Base-by-base conservation (phyloP, 2,113 vertebrate species). In the Channa argus region DNA sequence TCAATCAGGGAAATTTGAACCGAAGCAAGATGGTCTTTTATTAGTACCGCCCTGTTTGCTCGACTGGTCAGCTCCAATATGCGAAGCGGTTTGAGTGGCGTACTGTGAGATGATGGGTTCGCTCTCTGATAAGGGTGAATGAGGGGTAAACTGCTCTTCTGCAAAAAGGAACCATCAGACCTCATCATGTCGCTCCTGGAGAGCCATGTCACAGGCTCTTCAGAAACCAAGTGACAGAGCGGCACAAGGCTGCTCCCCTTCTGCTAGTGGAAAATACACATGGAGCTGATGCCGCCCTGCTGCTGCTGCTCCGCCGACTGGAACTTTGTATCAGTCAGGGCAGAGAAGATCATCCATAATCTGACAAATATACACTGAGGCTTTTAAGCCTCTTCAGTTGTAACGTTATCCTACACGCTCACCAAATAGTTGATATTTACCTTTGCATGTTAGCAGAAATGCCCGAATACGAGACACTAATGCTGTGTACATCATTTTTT, bases 1-100 rank as follows among this genome's bases (percentile, higher is more conserved):
- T 94, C 91, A 93, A 94, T 95, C 93, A 94, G 92, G 92, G 90
- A 91, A 92, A 94, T 92, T 90, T 92, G 92, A 94, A 94, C 88
- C 88, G 87, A 91, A 89, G 92, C 90, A 92, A 89, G 93, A 93
- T 88, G 92, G 86, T 92, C 90, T 93, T 95, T 93, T 93, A 93
- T 94, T 94, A 93, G 92, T 70, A 62, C 80, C 86, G 78, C 89
- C 90, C 84, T 84, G 91, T 93, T 94, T 92, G 93, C 93, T 91
- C 91, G 88, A 90, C 88, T 92, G 92, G 92, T 92, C 93, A 91
- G 89, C 90, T 92, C 85, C 92, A 86, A 88, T 92, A 91, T 89
- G 91, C 77, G 74, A 46, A 69, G 83, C 74, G 46, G 54, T 73
- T 63, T 91, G 91, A 93, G 85, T 88, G 91, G 92, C 90, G 77